A percentile compares a stretch with the other conserved stretches of the same genome.
phyloP scores from a whole-genome alignment of 2,113 vertebrate species.

The Verasper variegatus region DNA sequence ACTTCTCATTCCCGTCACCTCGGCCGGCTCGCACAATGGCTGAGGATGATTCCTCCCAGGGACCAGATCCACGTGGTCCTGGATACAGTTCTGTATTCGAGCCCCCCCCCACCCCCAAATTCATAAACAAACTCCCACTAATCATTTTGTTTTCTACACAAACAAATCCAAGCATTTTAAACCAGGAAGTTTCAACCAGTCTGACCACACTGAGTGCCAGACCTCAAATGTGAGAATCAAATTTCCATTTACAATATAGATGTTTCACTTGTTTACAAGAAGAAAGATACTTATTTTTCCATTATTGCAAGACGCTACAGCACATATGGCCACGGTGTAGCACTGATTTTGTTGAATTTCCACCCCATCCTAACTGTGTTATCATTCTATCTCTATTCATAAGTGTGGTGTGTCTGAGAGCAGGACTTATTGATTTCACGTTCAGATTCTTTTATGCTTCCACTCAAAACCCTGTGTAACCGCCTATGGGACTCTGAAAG shows the following conservation, averaged over 20 bases:
- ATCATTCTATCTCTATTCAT: too few relatives aligned
- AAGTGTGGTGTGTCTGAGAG: too few relatives aligned
- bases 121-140: conserved; percentile 26
- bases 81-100: not conserved
- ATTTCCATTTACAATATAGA: conserved; percentile 9
- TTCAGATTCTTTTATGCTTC: too few relatives aligned
- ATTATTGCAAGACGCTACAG: too few relatives aligned
- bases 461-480: too few relatives aligned
- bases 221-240: not conserved
- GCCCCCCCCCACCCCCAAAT: not conserved
- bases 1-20: conserved; percentile 23
- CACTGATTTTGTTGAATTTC: too few relatives aligned
- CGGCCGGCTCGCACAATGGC: not conserved
- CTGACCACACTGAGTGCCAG: conserved; percentile 21
- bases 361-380: too few relatives aligned
- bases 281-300: too few relatives aligned
- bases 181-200: conserved; percentile 4
- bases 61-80: conserved; percentile 6
- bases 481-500: too few relatives aligned
- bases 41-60: not conserved
- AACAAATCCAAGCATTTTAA: conserved; percentile 19
- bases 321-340: too few relatives aligned
- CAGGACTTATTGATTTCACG: too few relatives aligned
- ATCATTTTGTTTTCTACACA: conserved; percentile 18
- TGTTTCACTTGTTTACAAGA: not conserved